Base-by-base conservation (phyloP, 2,888 invertebrate genomes). In the Phengaris alcon region DNA sequence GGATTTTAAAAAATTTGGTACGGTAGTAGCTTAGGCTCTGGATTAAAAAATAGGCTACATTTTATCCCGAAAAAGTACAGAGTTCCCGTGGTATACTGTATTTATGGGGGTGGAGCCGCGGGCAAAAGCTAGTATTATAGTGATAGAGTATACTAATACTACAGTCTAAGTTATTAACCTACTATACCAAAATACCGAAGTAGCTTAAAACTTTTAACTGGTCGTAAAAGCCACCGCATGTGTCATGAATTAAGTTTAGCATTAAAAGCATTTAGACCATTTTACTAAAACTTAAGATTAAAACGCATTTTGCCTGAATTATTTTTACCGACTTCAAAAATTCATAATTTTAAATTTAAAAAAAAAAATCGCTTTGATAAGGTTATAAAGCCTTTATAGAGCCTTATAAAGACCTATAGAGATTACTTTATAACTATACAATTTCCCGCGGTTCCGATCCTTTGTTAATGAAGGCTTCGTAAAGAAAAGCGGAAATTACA, bases 401-500 rank as follows among this genome's bases (percentile, higher is more conserved):
- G 6, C 6, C 6, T 35, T 64, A 35, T 35, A 35, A 35, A 35
- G 35, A 3, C 35, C 35, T 52, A 52, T 12, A 64, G 35, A 44
- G 64, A 64, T 64, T 64, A 64, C 35, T 2, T 64, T 44, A 64
- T 64, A 64, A 64, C 64, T 64, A 64, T 10, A 64, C 35, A 64
- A 64, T 64, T 64, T 44, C 35, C 64, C 35, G 64, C 64, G 35
- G 10, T 64, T 64, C 64, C 35, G 64, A 35, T 64, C 64, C 64
- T 64, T 64, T 64, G 64, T 64, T 64, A 64, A 64, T 64, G 64
- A 64, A 64, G 35, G 64, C 44, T 64, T 64, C 64, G 64, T 35
- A 64, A 64, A 64, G 64, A 64, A 12, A 44, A 64, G 64, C 64
- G 64, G 64, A 64, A 64, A 64, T 64, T 64, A 64, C 64, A 64